Percentiles rank a stretch among this genome's conserved stretches.
These are phyloP conservation scores for Indicator maculatus DNA, from an alignment of 2,113 vertebrate species.

Conservation along the genomic window DNA sequence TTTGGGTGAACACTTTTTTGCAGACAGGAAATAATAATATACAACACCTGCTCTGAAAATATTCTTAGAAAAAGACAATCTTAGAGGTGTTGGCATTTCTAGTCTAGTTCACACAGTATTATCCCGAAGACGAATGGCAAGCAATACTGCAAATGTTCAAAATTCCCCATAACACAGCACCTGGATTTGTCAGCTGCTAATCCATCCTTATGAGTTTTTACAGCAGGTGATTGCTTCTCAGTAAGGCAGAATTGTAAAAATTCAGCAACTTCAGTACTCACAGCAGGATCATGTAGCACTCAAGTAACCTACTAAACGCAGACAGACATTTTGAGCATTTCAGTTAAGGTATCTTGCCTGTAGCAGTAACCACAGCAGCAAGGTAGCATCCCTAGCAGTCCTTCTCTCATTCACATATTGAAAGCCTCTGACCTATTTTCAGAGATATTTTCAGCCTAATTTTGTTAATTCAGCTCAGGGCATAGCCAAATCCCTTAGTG, in stretches of 20 bases:
- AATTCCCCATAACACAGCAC: not conserved
- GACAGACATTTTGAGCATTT: not conserved
- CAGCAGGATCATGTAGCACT: not conserved
- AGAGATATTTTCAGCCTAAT: not conserved
- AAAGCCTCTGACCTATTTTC: conserved; percentile 3
- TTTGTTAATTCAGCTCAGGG: not conserved
- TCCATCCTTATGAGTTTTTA: not conserved
- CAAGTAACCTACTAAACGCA: not conserved
- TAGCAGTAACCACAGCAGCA: not conserved
- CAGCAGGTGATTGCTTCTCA: not conserved
- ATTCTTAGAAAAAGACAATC: not conserved
- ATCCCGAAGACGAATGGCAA: not conserved
- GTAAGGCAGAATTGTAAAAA: not conserved
- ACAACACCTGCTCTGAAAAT: not conserved
- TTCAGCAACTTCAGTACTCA: not conserved
- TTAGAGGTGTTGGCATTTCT: not conserved
- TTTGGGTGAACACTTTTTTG: not conserved
- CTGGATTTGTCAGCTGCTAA: conserved; percentile 24
- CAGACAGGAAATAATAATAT: not conserved
- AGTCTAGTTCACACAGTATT: not conserved
- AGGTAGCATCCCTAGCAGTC: not conserved
- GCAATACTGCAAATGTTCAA: not conserved
- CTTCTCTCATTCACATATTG: not conserved
- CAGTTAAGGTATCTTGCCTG: not conserved
- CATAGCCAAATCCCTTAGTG: not conserved